Evolutionary conservation across 2,113 vertebrate genomes (phyloP), one percentile per base, ranked within the genome.

Genomic region (Megaleporinus macrocephalus): DNA sequence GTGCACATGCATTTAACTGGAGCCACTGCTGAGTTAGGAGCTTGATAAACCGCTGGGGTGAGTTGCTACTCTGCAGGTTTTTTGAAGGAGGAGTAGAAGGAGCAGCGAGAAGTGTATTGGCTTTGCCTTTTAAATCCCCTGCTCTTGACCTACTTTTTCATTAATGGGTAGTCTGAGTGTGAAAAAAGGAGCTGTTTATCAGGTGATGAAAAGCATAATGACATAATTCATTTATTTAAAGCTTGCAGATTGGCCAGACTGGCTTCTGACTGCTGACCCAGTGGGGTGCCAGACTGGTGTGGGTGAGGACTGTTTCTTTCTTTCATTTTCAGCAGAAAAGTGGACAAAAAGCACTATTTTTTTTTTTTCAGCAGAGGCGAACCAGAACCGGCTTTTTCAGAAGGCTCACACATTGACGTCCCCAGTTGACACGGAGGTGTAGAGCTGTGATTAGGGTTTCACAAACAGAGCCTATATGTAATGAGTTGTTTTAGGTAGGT

Each of bases 91-190:
- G 82, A 66, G 66, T 74, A 83, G 79, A 79, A 61, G 77, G 81
- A 75, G 81, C 78, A 80, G 70, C 74, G 72, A 84, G 82, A 80
- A 78, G 88, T 84, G 89, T 90, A 87, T 85, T 89, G 88, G 89
- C 83, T 76, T 83, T 87, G 88, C 85, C 86, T 88, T 87, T 90
- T 83, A 73, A 89, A 88, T 82, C 85, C 78, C 59, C 82, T 84
- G 84, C 89, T 89, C 86, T 93, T 92, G 92, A 93, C 93, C 93
- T 92, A 93, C 88, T 93, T 94, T 82, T 91, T 89, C 86, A 83
- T 90, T 90, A 91, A 92, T 87, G 87, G 86, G 84, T 86, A 89
- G 91, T 89, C 84, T 82, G 76, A 71, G 86, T 88, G 83, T 69
- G n/a, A 78, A 86, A 87, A 61, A 85, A 89, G 87, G 69, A 89